A percentile compares a stretch with the other conserved stretches of the same genome.
Conservation (phyloP, 2,797 vertebrate species). For the Ptychobarbus kaznakovi region DNA sequence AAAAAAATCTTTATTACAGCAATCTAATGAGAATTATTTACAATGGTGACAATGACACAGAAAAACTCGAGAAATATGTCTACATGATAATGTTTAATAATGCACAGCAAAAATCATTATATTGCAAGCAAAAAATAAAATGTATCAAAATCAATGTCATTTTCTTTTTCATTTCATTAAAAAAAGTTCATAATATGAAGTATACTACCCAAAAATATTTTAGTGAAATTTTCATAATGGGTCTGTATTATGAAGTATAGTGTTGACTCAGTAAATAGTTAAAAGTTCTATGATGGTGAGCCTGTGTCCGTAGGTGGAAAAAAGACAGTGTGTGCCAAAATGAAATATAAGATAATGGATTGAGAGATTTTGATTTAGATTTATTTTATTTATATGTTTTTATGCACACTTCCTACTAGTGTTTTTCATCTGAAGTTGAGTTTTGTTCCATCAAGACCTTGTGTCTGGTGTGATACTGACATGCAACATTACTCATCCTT, state of each 20-base stretch:
- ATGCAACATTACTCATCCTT: slow-evolving; percentile 9
- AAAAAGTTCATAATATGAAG: no score
- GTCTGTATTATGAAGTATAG: slow-evolving; percentile 9
- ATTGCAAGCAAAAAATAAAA: no score
- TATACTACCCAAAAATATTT: background rate
- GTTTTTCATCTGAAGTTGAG: background rate
- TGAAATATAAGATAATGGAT: slow-evolving; percentile 2
- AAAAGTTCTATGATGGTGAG: slow-evolving; percentile 35
- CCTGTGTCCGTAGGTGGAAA: slow-evolving; percentile 13
- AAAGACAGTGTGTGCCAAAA: slow-evolving; percentile 22
- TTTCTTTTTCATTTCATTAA: no score
- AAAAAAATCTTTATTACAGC: no score
- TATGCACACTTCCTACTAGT: background rate
- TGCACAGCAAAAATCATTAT: no score
- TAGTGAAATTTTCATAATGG: slow-evolving; percentile 10
- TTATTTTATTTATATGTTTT: background rate
- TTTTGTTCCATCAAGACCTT: slow-evolving; percentile 22
- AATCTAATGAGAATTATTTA: no score
- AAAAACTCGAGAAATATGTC: no score
- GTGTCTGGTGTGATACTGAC: background rate
- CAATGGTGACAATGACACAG: no score
- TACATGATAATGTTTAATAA: no score
- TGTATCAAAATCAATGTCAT: no score
- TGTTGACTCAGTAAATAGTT: slow-evolving; percentile 13
- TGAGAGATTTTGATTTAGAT: background rate